Conservation (phyloP, 1,140 invertebrate species). For the Lasioglossum albipes region DNA sequence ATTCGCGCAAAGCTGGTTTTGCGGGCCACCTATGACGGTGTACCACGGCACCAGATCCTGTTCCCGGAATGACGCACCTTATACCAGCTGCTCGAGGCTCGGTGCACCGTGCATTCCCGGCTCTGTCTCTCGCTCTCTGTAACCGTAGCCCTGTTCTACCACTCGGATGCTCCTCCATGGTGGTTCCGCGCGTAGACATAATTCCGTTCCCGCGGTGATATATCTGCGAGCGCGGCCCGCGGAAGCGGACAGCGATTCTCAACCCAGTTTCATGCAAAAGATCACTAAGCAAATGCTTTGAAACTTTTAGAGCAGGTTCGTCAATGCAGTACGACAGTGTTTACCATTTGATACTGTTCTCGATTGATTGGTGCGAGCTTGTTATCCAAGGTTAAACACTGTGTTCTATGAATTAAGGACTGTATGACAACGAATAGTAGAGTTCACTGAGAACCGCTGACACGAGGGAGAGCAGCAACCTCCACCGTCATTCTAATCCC, state of each 20-base stretch:
- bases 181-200: conserved; percentile 33
- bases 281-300: too few relatives aligned
- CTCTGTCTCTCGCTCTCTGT: conserved; percentile 12
- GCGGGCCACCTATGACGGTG: conserved; percentile 17
- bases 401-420: too few relatives aligned
- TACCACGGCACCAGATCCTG: conserved; percentile 16
- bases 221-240: conserved; percentile 41
- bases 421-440: neutral
- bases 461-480: neutral
- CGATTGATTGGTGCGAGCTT: too few relatives aligned
- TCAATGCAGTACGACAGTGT: too few relatives aligned
- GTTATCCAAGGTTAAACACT: too few relatives aligned
- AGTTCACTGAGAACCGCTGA: conserved; percentile 2
- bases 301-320: too few relatives aligned
- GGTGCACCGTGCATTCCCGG: conserved; percentile 5
- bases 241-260: conserved; percentile 46
- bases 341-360: too few relatives aligned
- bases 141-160: conserved; percentile 27
- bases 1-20: conserved; percentile 28
- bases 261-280: neutral
- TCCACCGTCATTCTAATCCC: conserved; percentile 56
- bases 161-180: conserved; percentile 30
- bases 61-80: conserved; percentile 40
- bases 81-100: conserved; percentile 17
- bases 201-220: conserved; percentile 49